Evolutionary conservation across 2,797 vertebrate species (phyloP), one percentile per base, ranked within the genome.

Genomic region (Hoplostethus mediterraneus): DNA sequence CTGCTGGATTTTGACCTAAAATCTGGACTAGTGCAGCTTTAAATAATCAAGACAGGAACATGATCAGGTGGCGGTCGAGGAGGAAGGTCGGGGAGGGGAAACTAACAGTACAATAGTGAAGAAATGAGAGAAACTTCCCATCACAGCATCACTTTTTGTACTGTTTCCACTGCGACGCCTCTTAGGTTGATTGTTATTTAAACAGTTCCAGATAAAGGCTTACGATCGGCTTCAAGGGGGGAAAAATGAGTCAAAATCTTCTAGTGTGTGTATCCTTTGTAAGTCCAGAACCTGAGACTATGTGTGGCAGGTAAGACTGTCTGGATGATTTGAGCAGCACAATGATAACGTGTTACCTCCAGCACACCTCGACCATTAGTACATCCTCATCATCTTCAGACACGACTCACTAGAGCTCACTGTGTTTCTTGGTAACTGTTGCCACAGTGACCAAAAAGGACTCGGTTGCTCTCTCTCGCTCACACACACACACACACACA

Each of bases 361-460:
- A 11, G 40, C 40, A 42, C 40, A 2, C 28, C 5, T 10, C 28
- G 11, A 14, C 53, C 28, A 9, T 10, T 52, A 25, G 17, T 11
- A 21, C 54, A 3, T 70, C 65, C 49, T 81, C 64, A 14, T 66
- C 73, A 30, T 75, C 62, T 7, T 42, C 68, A 65, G 54, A 12
- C 65, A 5, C 56, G 30, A 57, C 74, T 72, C 79, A 47, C 56
- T 30, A 49, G 28, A 75, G 70, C 82, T 79, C 64, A 12, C 44
- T 16, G 31, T 60, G 84, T 80, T 86, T 82, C 84, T 25, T 87
- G 61, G 85, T 79, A 59, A 86, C 80, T 54, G 86, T 87, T 86
- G 78, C 86, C 81, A 87, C 65, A 71, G 88, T 77, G 71, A 90
- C 84, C 79, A 82, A 55, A 73, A 60, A 75, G 52, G 63, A 57